Conservation (phyloP, 2,113 vertebrate genomes). For the Dryoscopus gambensis region DNA sequence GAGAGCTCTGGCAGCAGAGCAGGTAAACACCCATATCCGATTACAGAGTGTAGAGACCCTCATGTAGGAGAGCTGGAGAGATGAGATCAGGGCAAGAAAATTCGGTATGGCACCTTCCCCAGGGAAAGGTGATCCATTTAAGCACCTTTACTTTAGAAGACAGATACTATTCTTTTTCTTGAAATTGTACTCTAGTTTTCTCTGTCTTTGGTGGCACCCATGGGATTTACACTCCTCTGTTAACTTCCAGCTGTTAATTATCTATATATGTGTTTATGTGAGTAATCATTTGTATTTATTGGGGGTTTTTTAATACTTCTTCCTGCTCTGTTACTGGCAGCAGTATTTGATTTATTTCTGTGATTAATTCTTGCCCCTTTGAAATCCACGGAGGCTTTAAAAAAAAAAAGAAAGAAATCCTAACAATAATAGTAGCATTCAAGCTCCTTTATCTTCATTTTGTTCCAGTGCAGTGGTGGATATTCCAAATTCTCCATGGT, state of each 20-base stretch:
- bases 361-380: conserved; percentile 44
- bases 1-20: neutral
- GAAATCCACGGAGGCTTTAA: conserved; percentile 1
- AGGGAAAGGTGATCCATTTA: neutral
- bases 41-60: neutral
- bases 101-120: neutral
- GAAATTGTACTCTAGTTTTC: neutral
- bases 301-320: neutral
- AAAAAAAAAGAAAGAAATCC: conserved; percentile 41
- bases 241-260: neutral
- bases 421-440: conserved; percentile 56
- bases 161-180: neutral
- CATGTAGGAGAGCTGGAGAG: neutral
- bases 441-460: conserved; percentile 60
- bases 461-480: conserved; percentile 52
- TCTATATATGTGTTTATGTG: neutral
- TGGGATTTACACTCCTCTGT: neutral
- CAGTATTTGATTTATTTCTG: conserved; percentile 22
- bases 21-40: fast-evolving
- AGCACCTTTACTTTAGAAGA: neutral
- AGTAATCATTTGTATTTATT: neutral
- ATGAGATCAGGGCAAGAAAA: neutral
- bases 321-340: neutral
- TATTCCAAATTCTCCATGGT: conserved; percentile 65
- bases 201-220: neutral